Evolutionary conservation across 37 sponge, comb jelly and placozoan species (phyloP).

Genomic region (Crambe crambe): DNA sequence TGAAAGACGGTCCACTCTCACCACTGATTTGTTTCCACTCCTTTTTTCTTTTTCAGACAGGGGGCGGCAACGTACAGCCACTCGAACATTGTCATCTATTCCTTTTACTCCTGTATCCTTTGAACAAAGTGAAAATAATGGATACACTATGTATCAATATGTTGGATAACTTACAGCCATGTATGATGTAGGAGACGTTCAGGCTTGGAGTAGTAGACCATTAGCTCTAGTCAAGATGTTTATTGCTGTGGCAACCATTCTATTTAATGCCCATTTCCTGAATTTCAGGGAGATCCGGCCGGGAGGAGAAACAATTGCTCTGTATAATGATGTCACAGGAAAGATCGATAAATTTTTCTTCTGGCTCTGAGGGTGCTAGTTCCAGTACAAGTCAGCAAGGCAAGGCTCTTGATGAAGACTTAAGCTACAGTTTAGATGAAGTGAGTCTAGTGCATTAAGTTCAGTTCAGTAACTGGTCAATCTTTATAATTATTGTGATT

Average conservation of each 20-base stretch:
- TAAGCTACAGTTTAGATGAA: not conserved
- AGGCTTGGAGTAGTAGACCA: too few species aligned
- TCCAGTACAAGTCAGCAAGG: not conserved
- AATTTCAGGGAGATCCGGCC: not conserved
- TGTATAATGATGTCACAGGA: too few species aligned
- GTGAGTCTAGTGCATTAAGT: not conserved
- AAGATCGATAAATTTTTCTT: too few species aligned
- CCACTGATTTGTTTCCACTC: conserved; percentile 26
- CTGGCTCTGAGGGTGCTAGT: too few species aligned
- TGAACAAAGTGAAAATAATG: not conserved
- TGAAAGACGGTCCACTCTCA: conserved; percentile 59
- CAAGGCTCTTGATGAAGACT: not conserved
- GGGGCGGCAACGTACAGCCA: conserved; percentile 93
- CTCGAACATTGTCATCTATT: conserved; percentile 79
- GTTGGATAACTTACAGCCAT: not conserved
- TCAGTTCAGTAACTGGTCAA: not conserved
- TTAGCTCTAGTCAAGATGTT: not conserved
- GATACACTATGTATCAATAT: not conserved
- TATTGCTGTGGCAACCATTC: conserved; percentile 15
- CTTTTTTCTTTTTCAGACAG: conserved; percentile 58
- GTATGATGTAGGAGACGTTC: too few species aligned
- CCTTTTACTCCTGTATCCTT: too few species aligned
- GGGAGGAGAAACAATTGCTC: not conserved
- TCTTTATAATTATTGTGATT: not conserved
- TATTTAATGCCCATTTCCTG: not conserved